Percentiles rank a stretch among this genome's conserved stretches.
Evolutionary conservation across 2,888 invertebrate genomes (phyloP).

Genomic region (Ectemnius lituratus): DNA sequence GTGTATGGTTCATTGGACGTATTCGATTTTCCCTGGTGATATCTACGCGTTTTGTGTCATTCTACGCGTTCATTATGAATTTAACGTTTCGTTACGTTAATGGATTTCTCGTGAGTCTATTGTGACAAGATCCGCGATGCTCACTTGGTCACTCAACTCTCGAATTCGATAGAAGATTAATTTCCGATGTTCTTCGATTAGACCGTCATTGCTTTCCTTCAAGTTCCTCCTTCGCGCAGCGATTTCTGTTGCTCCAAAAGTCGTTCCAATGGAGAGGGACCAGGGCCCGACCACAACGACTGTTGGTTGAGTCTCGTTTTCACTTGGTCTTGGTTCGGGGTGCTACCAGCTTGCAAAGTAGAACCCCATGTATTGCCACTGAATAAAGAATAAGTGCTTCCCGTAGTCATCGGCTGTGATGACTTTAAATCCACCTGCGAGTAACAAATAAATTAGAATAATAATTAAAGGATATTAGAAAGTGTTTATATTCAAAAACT

Average conservation of each 20-base stretch:
- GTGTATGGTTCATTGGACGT: neutral
- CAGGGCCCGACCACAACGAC: slow-evolving; percentile 88
- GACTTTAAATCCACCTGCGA: slow-evolving; percentile 76
- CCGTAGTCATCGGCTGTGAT: slow-evolving; percentile 68
- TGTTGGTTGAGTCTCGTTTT: slow-evolving; percentile 77
- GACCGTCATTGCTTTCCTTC: slow-evolving; percentile 64
- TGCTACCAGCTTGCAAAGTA: slow-evolving; percentile 59
- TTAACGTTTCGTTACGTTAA: slow-evolving; percentile 40
- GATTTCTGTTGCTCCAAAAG: slow-evolving; percentile 90
- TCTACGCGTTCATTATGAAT: slow-evolving; percentile 42
- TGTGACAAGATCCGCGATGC: slow-evolving; percentile 46
- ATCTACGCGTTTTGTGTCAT: slow-evolving; percentile 36
- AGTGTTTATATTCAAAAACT: too few species aligned
- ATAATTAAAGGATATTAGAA: too few species aligned
- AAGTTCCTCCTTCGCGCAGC: slow-evolving; percentile 78
- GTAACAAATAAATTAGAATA: neutral
- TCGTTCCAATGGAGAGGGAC: slow-evolving; percentile 88
- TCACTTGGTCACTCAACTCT: slow-evolving; percentile 57
- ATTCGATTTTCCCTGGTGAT: slow-evolving; percentile 13
- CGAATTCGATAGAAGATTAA: slow-evolving; percentile 56
- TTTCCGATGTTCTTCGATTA: slow-evolving; percentile 60
- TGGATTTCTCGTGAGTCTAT: slow-evolving; percentile 45
- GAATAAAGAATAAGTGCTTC: slow-evolving; percentile 81
- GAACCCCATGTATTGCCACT: slow-evolving; percentile 76
- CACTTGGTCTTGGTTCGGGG: slow-evolving; percentile 65